phyloP scores from a whole-genome alignment of 92 coral and sea anemone species.

The Metridium senile region DNA sequence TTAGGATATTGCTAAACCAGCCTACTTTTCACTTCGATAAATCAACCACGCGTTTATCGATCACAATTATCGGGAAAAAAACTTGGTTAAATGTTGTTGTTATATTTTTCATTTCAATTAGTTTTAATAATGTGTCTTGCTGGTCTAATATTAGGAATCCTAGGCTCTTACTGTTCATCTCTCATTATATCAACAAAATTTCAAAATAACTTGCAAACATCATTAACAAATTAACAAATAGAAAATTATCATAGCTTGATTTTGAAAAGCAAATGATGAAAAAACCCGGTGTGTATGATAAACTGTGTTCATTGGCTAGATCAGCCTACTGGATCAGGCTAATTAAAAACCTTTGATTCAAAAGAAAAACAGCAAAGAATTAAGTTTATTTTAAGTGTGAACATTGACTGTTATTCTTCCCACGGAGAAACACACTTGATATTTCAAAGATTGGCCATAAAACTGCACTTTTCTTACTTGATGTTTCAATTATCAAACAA shows the following conservation, averaged over 20 bases:
- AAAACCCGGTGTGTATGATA: not conserved
- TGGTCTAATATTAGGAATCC: no score
- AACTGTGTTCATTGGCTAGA: not conserved
- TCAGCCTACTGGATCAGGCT: no score
- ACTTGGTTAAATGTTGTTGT: no score
- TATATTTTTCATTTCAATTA: no score
- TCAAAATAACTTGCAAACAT: not conserved
- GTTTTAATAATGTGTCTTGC: not conserved
- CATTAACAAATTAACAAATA: not conserved
- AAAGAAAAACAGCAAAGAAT: not conserved
- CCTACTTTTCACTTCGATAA: not conserved
- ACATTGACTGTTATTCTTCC: not conserved
- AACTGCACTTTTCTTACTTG: not conserved
- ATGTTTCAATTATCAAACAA: no score
- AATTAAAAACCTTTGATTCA: not conserved
- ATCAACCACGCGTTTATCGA: not conserved
- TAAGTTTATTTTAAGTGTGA: not conserved
- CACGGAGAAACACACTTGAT: not conserved
- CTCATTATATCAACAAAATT: not conserved
- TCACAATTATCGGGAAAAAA: not conserved
- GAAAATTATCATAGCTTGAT: not conserved
- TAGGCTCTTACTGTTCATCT: no score
- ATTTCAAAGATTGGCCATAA: not conserved
- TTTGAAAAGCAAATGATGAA: not conserved
- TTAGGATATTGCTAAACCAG: not conserved